These are phyloP conservation scores for Cuculus canorus DNA, from an alignment of 2,797 vertebrate genomes.

Conservation along the genomic window DNA sequence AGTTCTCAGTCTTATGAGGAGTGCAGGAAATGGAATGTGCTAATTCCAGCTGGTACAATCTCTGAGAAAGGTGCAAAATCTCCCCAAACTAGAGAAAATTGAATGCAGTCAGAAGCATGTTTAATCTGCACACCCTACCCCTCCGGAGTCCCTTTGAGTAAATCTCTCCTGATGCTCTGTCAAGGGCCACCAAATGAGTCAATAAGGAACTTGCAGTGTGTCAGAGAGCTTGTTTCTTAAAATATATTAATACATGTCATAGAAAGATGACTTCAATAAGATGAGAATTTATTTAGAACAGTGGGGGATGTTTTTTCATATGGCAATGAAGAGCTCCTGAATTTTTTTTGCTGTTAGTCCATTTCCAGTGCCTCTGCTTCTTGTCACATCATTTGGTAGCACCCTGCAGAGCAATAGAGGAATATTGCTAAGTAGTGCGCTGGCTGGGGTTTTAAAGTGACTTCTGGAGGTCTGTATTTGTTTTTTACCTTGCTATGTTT, in stretches of 20 bases:
- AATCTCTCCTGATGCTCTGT: conserved; percentile 16
- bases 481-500: not conserved
- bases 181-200: conserved; percentile 18
- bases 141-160: conserved; percentile 36
- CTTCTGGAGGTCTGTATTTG: not conserved
- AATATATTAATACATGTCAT: conserved; percentile 6
- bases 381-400: conserved; percentile 39
- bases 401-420: conserved; percentile 35
- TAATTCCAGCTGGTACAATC: conserved; percentile 66
- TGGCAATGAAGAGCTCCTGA: not conserved
- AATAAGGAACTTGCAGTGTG: conserved; percentile 10
- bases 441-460: conserved; percentile 29
- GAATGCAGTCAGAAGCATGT: conserved; percentile 39
- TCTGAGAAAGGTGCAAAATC: conserved; percentile 67
- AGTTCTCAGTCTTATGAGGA: conserved; percentile 57
- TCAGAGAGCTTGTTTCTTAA: not conserved
- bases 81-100: conserved; percentile 52
- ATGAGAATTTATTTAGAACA: conserved; percentile 50
- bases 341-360: not conserved
- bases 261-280: conserved; percentile 30
- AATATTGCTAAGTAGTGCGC: conserved; percentile 31
- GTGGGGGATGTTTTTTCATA: conserved; percentile 6
- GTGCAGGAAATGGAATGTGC: conserved; percentile 69
- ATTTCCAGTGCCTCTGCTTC: conserved; percentile 13
- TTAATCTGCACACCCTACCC: conserved; percentile 11